These are phyloP conservation scores for Drymonia ruficornis DNA, from an alignment of 2,888 invertebrate species.

Conservation along the genomic window DNA sequence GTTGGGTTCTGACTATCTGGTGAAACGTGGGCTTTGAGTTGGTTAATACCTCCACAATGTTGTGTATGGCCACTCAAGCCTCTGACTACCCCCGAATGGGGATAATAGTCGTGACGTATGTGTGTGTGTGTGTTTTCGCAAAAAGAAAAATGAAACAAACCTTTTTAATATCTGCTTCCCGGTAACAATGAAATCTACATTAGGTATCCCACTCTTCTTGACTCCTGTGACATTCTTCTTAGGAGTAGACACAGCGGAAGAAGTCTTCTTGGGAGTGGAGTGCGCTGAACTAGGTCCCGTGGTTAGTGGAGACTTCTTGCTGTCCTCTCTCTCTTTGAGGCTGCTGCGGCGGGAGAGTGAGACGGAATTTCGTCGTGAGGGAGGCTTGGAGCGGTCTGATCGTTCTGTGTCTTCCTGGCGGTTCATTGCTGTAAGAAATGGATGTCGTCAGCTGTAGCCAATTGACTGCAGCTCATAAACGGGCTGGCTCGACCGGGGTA, in stretches of 20 bases:
- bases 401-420: slow-evolving; percentile 51
- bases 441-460: too few species aligned
- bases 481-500: too few species aligned
- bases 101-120: too few species aligned
- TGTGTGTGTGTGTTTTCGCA: too few species aligned
- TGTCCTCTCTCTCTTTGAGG: slow-evolving; percentile 51
- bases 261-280: slow-evolving; percentile 62
- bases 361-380: slow-evolving; percentile 64
- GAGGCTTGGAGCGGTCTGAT: slow-evolving; percentile 44
- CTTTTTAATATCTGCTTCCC: slow-evolving; percentile 70
- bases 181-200: slow-evolving; percentile 68
- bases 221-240: slow-evolving; percentile 49
- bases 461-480: too few species aligned
- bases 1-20: too few species aligned
- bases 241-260: slow-evolving; percentile 55
- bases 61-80: too few species aligned
- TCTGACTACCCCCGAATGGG: too few species aligned
- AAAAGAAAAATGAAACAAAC: slow-evolving; percentile 30
- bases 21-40: too few species aligned
- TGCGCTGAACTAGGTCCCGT: slow-evolving; percentile 42
- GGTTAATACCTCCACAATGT: too few species aligned
- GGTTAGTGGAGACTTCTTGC: slow-evolving; percentile 33
- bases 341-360: slow-evolving; percentile 62
- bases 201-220: slow-evolving; percentile 27
- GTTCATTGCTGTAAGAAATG: slow-evolving; percentile 29